These are phyloP conservation scores for Cyrtodaria siliqua DNA, from an alignment of 2,888 invertebrate species.

Conservation along the genomic window DNA sequence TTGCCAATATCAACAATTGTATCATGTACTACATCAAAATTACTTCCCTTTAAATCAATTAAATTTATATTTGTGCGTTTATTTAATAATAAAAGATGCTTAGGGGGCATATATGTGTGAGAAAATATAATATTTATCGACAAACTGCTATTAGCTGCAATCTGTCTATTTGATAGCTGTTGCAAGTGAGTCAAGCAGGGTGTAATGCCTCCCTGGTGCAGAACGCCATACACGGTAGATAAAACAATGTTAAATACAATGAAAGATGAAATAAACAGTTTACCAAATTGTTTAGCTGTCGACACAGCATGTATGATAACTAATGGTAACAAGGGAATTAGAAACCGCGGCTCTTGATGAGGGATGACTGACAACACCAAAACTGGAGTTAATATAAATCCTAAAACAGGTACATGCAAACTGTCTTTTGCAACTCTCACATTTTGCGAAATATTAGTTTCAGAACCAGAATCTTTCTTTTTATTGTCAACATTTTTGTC, in stretches of 20 bases:
- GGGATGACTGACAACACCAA: slow-evolving; percentile 93
- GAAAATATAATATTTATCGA: slow-evolving; percentile 79
- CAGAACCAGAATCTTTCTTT: too few species aligned
- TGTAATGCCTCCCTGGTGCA: slow-evolving; percentile 93
- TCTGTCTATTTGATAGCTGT: slow-evolving; percentile 9
- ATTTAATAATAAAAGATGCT: slow-evolving; percentile 77
- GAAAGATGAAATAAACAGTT: slow-evolving; percentile 86
- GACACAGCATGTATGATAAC: slow-evolving; percentile 67
- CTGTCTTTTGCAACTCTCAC: background rate
- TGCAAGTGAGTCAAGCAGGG: slow-evolving; percentile 77
- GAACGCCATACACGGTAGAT: slow-evolving; percentile 93
- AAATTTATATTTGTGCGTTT: too few species aligned
- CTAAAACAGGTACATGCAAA: slow-evolving; percentile 1
- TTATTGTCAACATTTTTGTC: too few species aligned
- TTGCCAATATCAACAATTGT: background rate
- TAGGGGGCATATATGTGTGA: slow-evolving; percentile 86
- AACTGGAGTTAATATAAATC: slow-evolving; percentile 89
- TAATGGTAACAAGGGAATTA: slow-evolving; percentile 94
- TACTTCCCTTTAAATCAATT: slow-evolving; percentile 65
- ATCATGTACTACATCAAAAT: slow-evolving; percentile 24
- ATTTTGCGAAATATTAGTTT: too few species aligned
- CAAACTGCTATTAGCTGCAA: too few species aligned
- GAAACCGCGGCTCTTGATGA: slow-evolving; percentile 96
- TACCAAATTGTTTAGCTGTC: slow-evolving; percentile 8
- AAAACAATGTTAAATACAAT: slow-evolving; percentile 90